phyloP scores from a whole-genome alignment of 2,888 invertebrate species.

The Ellobium chinense region DNA sequence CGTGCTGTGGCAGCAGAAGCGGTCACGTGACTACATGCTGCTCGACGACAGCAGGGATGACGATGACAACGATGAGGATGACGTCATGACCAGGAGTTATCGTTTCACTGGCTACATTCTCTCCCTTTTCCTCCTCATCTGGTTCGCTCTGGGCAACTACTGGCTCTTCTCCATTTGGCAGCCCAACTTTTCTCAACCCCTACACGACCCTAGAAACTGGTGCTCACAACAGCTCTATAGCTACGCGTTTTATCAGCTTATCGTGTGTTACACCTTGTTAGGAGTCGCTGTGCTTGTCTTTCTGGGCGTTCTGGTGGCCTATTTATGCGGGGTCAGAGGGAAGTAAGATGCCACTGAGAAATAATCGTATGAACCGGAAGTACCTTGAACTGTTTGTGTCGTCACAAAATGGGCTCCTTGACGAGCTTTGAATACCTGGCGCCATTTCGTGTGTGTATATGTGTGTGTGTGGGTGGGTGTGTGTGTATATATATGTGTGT shows the following conservation, averaged over 20 bases:
- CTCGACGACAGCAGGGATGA: constrained; percentile 70
- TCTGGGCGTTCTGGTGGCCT: constrained; percentile 86
- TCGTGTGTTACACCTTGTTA: constrained; percentile 84
- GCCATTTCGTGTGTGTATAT: too few species aligned
- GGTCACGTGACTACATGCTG: constrained; percentile 81
- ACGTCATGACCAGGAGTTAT: constrained; percentile 83
- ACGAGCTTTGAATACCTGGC: too few species aligned
- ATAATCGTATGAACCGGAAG: too few species aligned
- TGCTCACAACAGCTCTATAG: constrained; percentile 88
- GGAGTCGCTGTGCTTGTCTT: constrained; percentile 85
- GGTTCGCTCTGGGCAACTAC: constrained; percentile 89
- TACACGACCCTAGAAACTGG: constrained; percentile 89
- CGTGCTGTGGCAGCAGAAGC: constrained; percentile 85
- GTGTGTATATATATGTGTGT: too few species aligned
- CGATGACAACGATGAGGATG: constrained; percentile 84
- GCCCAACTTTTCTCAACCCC: constrained; percentile 86
- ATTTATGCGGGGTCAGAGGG: constrained; percentile 65
- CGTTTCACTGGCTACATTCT: constrained; percentile 85
- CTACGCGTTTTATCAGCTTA: constrained; percentile 87
- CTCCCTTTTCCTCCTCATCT: constrained; percentile 85
- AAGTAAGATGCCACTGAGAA: not conserved
- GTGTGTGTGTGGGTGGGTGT: too few species aligned
- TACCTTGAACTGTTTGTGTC: too few species aligned
- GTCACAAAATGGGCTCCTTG: too few species aligned
- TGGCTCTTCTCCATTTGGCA: constrained; percentile 89